Evolutionary conservation across 1,140 invertebrate genomes (phyloP).

Genomic region (Heliothis virescens): DNA sequence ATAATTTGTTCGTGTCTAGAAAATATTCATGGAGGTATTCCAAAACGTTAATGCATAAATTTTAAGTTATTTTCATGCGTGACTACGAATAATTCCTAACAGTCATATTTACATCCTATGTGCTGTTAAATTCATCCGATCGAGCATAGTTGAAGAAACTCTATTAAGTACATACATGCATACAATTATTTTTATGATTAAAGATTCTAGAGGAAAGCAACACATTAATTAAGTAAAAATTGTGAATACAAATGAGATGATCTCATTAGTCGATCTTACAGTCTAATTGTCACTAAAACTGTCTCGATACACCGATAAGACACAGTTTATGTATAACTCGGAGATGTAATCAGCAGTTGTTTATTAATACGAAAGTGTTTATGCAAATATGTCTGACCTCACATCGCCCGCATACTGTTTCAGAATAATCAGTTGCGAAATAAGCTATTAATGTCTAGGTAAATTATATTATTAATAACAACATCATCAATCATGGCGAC

Average conservation of each 20-base stretch:
- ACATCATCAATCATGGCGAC: constrained; percentile 42
- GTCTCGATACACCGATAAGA: constrained; percentile 25
- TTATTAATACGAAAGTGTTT: constrained; percentile 38
- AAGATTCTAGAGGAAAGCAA: background rate
- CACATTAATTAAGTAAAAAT: constrained; percentile 11
- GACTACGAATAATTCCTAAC: constrained; percentile 10
- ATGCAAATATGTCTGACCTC: constrained; percentile 34
- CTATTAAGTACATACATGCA: no score
- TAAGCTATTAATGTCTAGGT: constrained; percentile 32
- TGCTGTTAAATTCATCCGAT: no score
- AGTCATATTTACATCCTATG: no score
- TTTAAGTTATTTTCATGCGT: constrained; percentile 5
- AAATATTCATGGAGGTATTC: constrained; percentile 1
- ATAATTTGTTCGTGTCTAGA: background rate
- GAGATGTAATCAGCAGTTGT: constrained; percentile 35
- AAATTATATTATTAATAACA: constrained; percentile 44
- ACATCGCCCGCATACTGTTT: background rate
- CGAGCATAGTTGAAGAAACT: no score
- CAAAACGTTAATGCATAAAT: constrained; percentile 11
- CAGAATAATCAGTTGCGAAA: constrained; percentile 39
- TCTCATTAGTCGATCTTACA: constrained; percentile 9
- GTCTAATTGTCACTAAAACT: constrained; percentile 42
- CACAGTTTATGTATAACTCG: constrained; percentile 6
- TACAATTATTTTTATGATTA: background rate
- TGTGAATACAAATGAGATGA: constrained; percentile 21